phyloP scores from a whole-genome alignment of 1,140 invertebrate species.

The Wiebesia pumilae region DNA sequence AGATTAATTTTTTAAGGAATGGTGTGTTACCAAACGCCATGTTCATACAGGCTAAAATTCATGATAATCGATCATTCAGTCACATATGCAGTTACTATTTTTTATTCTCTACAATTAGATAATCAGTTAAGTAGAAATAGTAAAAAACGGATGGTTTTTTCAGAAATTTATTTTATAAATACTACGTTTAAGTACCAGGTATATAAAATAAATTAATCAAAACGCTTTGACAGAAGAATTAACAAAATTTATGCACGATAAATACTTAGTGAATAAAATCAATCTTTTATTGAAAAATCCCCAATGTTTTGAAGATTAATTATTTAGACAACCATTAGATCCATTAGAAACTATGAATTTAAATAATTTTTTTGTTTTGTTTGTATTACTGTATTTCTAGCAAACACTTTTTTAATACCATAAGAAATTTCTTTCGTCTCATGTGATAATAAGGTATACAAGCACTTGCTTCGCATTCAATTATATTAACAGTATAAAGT shows the following conservation, averaged over 20 bases:
- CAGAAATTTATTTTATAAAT: conserved; percentile 15
- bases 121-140: background rate
- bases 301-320: conserved; percentile 17
- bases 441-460: background rate
- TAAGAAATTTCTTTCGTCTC: background rate
- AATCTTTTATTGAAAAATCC: background rate
- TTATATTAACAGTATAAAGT: background rate
- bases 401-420: conserved; percentile 12
- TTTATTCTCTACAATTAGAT: conserved; percentile 31
- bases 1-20: conserved; percentile 35
- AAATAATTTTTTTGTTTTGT: conserved; percentile 5
- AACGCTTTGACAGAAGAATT: conserved; percentile 5
- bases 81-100: background rate
- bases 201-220: background rate
- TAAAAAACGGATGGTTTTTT: conserved; percentile 16
- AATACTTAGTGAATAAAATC: conserved; percentile 14
- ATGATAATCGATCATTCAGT: conserved; percentile 36
- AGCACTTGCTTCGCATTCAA: background rate
- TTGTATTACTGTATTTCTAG: background rate
- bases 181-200: conserved; percentile 15
- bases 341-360: conserved; percentile 11
- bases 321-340: conserved; percentile 16
- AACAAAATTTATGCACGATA: background rate
- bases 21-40: conserved; percentile 3
- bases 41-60: conserved; percentile 8